Evolutionary conservation across 2,888 invertebrate species (phyloP).

Genomic region (Linhomoeus sp.): DNA sequence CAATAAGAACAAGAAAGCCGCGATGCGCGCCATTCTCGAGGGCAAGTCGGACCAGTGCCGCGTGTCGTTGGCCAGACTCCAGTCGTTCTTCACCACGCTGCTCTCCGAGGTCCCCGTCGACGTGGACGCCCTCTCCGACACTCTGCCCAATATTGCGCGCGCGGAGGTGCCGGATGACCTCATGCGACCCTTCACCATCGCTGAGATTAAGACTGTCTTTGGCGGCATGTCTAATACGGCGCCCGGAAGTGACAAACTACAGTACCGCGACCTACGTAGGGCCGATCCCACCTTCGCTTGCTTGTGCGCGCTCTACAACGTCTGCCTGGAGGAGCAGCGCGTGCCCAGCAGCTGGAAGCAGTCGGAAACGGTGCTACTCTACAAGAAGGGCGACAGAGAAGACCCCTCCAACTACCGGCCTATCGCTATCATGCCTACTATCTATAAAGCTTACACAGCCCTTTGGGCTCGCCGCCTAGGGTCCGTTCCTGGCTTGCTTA

Average conservation of each 20-base stretch:
- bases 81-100: neutral
- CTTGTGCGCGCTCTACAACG: neutral
- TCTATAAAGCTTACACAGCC: conserved; percentile 10
- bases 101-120: neutral
- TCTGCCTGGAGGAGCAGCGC: neutral
- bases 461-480: neutral
- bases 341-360: conserved; percentile 10
- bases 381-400: conserved; percentile 15
- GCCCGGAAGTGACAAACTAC: neutral
- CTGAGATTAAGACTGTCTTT: neutral
- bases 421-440: conserved; percentile 9
- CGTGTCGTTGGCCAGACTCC: neutral
- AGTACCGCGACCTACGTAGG: neutral
- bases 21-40: neutral
- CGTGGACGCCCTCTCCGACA: neutral
- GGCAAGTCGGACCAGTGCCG: neutral
- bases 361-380: conserved; percentile 11
- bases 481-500: conserved; percentile 9
- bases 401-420: conserved; percentile 18
- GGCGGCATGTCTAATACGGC: neutral
- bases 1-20: neutral
- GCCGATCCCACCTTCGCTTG: neutral
- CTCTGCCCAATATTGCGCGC: neutral
- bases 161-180: neutral
- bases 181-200: neutral